A percentile compares a stretch with the other conserved stretches of the same genome.
phyloP scores from a whole-genome alignment of 1,140 invertebrate genomes.

The Cydia pomonella region DNA sequence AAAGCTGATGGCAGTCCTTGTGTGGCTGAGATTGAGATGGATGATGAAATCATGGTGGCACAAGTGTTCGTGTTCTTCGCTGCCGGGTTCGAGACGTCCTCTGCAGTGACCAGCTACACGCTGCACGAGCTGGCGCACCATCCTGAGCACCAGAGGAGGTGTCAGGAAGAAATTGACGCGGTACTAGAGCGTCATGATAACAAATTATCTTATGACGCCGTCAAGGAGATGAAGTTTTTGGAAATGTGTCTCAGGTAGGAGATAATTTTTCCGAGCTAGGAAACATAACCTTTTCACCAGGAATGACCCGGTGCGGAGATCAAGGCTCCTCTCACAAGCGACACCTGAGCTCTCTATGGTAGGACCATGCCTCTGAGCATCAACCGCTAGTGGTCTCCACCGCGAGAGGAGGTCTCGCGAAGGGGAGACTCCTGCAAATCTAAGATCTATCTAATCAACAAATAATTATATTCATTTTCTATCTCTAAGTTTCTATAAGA shows the following conservation, averaged over 20 bases:
- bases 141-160: background rate
- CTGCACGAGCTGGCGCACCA: background rate
- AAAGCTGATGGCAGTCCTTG: background rate
- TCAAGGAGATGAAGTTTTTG: slow-evolving; percentile 10
- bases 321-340: no score
- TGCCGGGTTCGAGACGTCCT: background rate
- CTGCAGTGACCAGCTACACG: background rate
- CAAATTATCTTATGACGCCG: background rate
- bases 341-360: no score
- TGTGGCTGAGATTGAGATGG: background rate
- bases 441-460: no score
- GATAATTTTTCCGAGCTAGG: no score
- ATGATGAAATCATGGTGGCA: background rate
- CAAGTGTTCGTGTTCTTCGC: background rate
- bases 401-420: no score
- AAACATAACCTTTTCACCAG: no score
- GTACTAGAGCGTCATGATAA: background rate
- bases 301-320: no score
- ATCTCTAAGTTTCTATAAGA: no score
- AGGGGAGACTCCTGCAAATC: no score
- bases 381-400: no score
- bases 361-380: no score
- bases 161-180: background rate
- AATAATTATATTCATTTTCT: no score
- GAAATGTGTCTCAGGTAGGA: background rate